Percentiles rank a stretch among this genome's conserved stretches.
phyloP scores from a whole-genome alignment of 2,797 vertebrate species.

The Botia almorhae region DNA sequence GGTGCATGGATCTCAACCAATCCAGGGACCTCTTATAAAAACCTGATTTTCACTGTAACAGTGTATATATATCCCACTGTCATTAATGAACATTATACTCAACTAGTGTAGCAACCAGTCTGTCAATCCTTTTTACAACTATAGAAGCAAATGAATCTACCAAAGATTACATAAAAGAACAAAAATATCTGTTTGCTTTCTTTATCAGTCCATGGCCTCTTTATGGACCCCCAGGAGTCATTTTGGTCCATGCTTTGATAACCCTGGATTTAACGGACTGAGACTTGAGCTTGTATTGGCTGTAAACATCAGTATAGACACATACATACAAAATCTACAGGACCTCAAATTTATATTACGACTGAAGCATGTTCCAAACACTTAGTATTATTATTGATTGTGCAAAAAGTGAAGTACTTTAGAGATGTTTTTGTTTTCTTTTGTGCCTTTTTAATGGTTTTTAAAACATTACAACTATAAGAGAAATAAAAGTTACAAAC shows the following conservation, averaged over 20 bases:
- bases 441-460: conserved; percentile 77
- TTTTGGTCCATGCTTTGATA: neutral
- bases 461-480: conserved; percentile 88
- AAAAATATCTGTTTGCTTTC: neutral
- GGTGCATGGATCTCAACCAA: neutral
- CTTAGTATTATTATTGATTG: neutral
- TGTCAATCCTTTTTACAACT: no score
- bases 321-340: neutral
- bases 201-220: neutral
- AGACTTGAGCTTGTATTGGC: neutral
- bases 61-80: neutral
- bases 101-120: no score
- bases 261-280: neutral
- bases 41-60: neutral
- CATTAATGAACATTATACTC: no score
- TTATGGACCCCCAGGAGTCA: neutral
- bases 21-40: neutral
- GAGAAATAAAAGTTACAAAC: conserved; percentile 92
- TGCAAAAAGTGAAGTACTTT: conserved; percentile 1
- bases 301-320: neutral
- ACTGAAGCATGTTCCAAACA: neutral
- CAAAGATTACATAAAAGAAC: neutral
- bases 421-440: conserved; percentile 9
- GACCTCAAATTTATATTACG: neutral
- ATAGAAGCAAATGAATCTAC: no score